phyloP scores from a whole-genome alignment of 2,113 vertebrate species.

The Hippolais icterina region DNA sequence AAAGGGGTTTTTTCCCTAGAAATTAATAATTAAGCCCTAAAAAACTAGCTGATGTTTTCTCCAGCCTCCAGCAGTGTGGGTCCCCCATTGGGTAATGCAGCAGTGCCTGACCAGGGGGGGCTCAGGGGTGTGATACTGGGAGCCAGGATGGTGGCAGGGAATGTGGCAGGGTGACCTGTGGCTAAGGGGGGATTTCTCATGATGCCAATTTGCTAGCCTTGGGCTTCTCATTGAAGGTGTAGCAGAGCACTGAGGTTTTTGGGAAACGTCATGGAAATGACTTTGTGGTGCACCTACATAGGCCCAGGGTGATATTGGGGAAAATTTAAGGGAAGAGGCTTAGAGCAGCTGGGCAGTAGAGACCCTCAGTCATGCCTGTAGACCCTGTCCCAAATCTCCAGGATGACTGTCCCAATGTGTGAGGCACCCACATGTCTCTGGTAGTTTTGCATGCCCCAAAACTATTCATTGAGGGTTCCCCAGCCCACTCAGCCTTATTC shows the following conservation, averaged over 20 bases:
- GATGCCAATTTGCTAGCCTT: fast-evolving
- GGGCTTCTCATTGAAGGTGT: neutral
- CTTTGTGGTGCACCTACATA: fast-evolving
- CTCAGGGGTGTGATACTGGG: neutral
- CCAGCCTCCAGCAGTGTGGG: neutral
- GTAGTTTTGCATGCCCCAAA: neutral
- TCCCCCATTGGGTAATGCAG: neutral
- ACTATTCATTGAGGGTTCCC: neutral
- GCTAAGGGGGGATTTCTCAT: fast-evolving
- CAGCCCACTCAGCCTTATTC: neutral
- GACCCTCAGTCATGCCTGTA: neutral
- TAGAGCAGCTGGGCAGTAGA: neutral
- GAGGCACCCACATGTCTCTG: fast-evolving
- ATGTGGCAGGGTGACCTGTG: fast-evolving
- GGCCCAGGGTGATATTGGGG: neutral
- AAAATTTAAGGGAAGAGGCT: neutral
- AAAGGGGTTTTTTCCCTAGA: fast-evolving
- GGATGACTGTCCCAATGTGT: neutral
- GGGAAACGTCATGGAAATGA: neutral
- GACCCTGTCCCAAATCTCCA: neutral
- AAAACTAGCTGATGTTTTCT: neutral
- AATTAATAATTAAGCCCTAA: neutral
- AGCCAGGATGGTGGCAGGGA: neutral
- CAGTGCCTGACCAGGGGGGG: neutral
- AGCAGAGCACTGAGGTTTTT: neutral